These are phyloP conservation scores for Strigamia crassipes DNA, from an alignment of 2,888 invertebrate species.

Conservation along the genomic window DNA sequence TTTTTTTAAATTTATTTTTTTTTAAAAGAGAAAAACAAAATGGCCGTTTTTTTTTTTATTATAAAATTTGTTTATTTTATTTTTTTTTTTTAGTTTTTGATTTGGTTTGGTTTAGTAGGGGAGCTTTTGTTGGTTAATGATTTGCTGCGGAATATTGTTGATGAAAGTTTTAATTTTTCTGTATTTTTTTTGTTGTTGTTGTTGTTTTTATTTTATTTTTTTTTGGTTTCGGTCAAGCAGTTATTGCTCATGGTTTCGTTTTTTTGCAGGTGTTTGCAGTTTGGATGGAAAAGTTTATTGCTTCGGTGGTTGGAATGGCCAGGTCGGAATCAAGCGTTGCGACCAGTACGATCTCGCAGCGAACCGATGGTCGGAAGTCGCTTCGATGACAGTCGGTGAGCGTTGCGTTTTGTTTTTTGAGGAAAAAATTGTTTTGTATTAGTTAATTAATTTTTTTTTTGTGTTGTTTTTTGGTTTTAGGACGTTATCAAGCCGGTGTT, in stretches of 20 bases:
- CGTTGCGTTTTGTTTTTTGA: too few species aligned
- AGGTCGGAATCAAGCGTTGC: constrained; percentile 71
- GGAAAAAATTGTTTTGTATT: too few species aligned
- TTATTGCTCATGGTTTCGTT: constrained; percentile 43
- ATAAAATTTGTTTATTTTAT: too few species aligned
- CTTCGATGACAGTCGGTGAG: constrained; percentile 70
- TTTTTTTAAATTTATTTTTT: too few species aligned
- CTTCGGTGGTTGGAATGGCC: constrained; percentile 80
- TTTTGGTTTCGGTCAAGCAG: background rate
- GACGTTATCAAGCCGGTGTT: constrained; percentile 79
- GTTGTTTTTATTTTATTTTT: constrained; percentile 32
- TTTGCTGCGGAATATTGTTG: too few species aligned
- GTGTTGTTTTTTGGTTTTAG: constrained; percentile 57
- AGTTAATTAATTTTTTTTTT: too few species aligned
- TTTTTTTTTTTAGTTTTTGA: too few species aligned
- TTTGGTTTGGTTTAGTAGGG: too few species aligned
- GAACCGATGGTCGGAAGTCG: constrained; percentile 70
- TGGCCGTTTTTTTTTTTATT: too few species aligned
- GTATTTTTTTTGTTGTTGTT: too few species aligned
- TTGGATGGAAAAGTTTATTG: constrained; percentile 71
- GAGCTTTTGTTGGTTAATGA: too few species aligned
- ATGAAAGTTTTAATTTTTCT: background rate
- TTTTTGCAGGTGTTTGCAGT: constrained; percentile 66
- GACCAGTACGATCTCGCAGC: constrained; percentile 70
- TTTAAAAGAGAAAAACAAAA: too few species aligned